Evolutionary conservation across 37 sponge, comb jelly and placozoan species (phyloP).

Genomic region (Cliona cf. orientalis): DNA sequence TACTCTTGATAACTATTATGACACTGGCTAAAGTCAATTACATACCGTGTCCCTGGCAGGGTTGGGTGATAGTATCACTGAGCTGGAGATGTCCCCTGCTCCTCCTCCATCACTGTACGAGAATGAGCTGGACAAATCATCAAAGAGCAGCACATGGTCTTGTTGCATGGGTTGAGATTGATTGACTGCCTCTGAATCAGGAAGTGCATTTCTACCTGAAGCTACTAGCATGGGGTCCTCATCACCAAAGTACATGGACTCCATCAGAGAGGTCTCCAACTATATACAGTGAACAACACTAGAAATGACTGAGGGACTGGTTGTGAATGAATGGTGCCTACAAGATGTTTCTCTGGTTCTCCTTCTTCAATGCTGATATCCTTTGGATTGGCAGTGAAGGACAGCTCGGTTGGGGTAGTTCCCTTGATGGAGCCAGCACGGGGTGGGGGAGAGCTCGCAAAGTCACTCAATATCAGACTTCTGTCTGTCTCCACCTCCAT

Average conservation of each 20-base stretch:
- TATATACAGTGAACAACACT: too few species aligned
- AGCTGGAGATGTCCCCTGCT: background rate
- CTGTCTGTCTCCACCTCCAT: background rate
- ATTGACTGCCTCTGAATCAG: too few species aligned
- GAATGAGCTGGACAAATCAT: conserved; percentile 19
- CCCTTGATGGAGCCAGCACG: too few species aligned
- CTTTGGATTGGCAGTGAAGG: conserved; percentile 36
- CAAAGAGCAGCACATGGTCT: conserved; percentile 32
- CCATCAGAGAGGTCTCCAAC: conserved; percentile 8
- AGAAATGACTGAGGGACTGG: too few species aligned
- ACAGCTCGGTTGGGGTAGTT: too few species aligned
- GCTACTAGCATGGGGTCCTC: background rate
- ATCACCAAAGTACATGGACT: conserved; percentile 31
- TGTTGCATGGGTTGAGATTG: background rate
- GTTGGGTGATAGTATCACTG: background rate
- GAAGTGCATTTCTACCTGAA: too few species aligned
- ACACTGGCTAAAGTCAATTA: background rate
- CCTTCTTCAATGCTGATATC: conserved; percentile 47
- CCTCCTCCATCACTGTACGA: conserved; percentile 22
- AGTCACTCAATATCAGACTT: too few species aligned
- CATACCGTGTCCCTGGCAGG: background rate
- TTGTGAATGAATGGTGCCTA: too few species aligned
- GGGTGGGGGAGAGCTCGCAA: too few species aligned
- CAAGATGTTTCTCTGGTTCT: background rate
- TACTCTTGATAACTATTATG: background rate